These are phyloP conservation scores for Channa argus DNA, from an alignment of 2,113 vertebrate species.

Conservation along the genomic window DNA sequence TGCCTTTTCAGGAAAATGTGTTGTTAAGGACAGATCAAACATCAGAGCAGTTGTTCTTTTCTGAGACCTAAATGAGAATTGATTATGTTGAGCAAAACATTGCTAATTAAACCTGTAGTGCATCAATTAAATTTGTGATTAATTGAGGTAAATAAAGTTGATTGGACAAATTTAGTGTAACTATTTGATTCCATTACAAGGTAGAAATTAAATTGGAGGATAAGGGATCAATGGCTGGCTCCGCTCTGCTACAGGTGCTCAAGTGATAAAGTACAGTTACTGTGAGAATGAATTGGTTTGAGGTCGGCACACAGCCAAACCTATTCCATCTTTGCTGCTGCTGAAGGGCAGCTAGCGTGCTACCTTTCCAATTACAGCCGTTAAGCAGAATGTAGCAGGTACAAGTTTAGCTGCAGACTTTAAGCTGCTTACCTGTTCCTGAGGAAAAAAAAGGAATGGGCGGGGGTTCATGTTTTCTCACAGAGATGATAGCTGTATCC, in stretches of 20 bases:
- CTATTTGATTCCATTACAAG: slow-evolving; percentile 79
- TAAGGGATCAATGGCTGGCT: slow-evolving; percentile 70
- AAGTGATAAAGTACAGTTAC: slow-evolving; percentile 57
- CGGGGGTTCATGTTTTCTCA: slow-evolving; percentile 54
- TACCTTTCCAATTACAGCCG: slow-evolving; percentile 66
- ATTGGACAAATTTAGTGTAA: slow-evolving; percentile 80
- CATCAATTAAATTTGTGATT: slow-evolving; percentile 79
- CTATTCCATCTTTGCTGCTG: slow-evolving; percentile 17
- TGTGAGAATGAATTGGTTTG: slow-evolving; percentile 21
- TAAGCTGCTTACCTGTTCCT: slow-evolving; percentile 74
- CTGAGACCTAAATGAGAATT: slow-evolving; percentile 73
- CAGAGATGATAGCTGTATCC: slow-evolving; percentile 66
- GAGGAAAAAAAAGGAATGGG: slow-evolving; percentile 21
- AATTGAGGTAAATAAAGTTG: slow-evolving; percentile 79
- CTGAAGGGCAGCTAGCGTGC: slow-evolving; percentile 52
- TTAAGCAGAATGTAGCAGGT: slow-evolving; percentile 64
- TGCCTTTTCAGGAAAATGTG: slow-evolving; percentile 54
- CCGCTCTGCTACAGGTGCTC: slow-evolving; percentile 48
- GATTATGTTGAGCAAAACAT: slow-evolving; percentile 77
- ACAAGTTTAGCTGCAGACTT: slow-evolving; percentile 54
- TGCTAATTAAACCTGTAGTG: slow-evolving; percentile 77
- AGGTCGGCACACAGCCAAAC: slow-evolving; percentile 52
- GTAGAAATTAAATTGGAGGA: slow-evolving; percentile 75
- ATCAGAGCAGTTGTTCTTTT: slow-evolving; percentile 51
- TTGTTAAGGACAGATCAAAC: slow-evolving; percentile 67